Evolutionary conservation across 1,140 invertebrate genomes (phyloP).

Genomic region (Himalopsyche phryganea): DNA sequence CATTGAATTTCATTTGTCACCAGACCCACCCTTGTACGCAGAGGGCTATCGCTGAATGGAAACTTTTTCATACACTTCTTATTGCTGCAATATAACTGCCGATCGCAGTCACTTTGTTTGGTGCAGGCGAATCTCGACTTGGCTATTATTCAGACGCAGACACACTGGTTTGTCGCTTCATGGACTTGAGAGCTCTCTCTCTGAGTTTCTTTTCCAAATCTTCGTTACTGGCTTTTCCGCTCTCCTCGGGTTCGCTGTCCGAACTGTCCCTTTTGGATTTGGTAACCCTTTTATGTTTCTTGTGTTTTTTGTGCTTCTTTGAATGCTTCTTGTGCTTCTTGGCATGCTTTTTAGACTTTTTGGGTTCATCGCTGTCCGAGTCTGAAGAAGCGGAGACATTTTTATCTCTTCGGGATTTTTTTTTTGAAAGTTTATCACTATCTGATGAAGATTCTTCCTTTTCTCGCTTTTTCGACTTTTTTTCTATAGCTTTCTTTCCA

Average conservation of each 20-base stretch:
- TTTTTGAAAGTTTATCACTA: slow-evolving; percentile 54
- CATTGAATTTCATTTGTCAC: too few relatives aligned
- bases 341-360: slow-evolving; percentile 47
- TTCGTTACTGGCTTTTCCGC: slow-evolving; percentile 69
- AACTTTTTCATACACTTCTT: too few relatives aligned
- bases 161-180: slow-evolving; percentile 55
- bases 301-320: slow-evolving; percentile 66
- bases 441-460: slow-evolving; percentile 62
- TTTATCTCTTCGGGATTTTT: slow-evolving; percentile 45
- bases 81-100: too few relatives aligned
- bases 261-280: slow-evolving; percentile 65
- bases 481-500: slow-evolving; percentile 44
- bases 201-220: slow-evolving; percentile 82
- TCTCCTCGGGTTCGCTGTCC: slow-evolving; percentile 63
- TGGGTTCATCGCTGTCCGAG: slow-evolving; percentile 51
- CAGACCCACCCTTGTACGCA: too few relatives aligned
- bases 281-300: slow-evolving; percentile 59
- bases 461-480: slow-evolving; percentile 54
- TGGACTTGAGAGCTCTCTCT: slow-evolving; percentile 74
- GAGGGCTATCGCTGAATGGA: too few relatives aligned
- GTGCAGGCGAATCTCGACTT: too few relatives aligned
- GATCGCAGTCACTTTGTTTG: neutral
- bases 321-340: slow-evolving; percentile 69
- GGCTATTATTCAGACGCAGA: slow-evolving; percentile 49
- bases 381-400: slow-evolving; percentile 50